Conservation (phyloP, 2,888 invertebrate species). For the Andrena dorsata region DNA sequence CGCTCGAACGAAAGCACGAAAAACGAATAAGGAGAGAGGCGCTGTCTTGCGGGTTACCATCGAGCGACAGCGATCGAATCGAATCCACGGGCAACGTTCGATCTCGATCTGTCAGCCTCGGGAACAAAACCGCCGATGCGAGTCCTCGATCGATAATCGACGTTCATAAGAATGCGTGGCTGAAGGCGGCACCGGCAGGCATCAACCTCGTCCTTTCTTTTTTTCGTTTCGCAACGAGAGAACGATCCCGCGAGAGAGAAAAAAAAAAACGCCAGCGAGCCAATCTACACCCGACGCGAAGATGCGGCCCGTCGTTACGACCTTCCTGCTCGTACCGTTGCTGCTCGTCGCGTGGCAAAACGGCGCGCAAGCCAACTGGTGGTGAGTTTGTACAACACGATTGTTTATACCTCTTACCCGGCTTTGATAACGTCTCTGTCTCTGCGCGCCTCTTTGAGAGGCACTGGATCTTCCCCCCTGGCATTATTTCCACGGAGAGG, state of each 20-base stretch:
- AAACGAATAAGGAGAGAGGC: conserved; percentile 12
- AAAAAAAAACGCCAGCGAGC: conserved; percentile 17
- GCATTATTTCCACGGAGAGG: conserved; percentile 18
- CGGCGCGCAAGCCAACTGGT: conserved; percentile 83
- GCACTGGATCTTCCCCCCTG: neutral
- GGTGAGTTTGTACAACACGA: conserved; percentile 78
- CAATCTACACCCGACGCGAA: conserved; percentile 43
- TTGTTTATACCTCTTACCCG: conserved; percentile 50
- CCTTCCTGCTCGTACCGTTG: conserved; percentile 68
- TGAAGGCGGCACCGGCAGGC: conserved; percentile 39
- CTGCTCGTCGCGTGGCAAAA: conserved; percentile 78
- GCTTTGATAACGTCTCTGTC: conserved; percentile 50
- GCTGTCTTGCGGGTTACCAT: conserved; percentile 23
- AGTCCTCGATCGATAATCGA: conserved; percentile 53
- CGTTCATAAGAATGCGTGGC: conserved; percentile 60
- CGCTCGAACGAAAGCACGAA: conserved; percentile 12
- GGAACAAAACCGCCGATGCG: conserved; percentile 52
- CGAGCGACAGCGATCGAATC: conserved; percentile 44
- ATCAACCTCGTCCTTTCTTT: conserved; percentile 42
- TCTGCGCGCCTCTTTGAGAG: conserved; percentile 6
- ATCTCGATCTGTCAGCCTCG: conserved; percentile 63
- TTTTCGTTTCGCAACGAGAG: conserved; percentile 8
- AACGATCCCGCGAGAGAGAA: conserved; percentile 19
- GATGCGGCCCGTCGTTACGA: conserved; percentile 68
- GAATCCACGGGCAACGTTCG: conserved; percentile 50